A percentile compares a stretch with the other conserved stretches of the same genome.
phyloP scores from a whole-genome alignment of 2,797 vertebrate genomes.

The Peromyscus eremicus region DNA sequence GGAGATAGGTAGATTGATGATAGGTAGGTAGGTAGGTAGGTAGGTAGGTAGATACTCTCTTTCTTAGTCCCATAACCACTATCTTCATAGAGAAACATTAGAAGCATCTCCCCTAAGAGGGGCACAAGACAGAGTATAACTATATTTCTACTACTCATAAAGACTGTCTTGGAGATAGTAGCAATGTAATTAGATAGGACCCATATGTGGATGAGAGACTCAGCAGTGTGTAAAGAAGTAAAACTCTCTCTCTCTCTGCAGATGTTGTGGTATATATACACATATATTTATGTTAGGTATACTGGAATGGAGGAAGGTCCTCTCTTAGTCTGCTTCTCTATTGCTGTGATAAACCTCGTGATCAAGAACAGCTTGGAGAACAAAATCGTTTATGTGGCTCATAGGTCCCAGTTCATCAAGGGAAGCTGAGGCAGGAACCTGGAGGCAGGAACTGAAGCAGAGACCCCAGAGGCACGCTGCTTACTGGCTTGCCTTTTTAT shows the following conservation, averaged over 20 bases:
- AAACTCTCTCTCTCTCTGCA: background rate
- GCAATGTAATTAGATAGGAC: background rate
- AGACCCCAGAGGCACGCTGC: background rate
- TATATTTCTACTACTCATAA: background rate
- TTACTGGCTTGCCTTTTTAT: background rate
- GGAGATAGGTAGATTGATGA: background rate
- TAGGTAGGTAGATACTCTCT: background rate
- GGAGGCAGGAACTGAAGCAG: background rate
- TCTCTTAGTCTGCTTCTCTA: background rate
- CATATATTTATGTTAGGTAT: background rate
- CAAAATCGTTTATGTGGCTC: no score
- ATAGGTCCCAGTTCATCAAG: no score
- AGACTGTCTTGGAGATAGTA: background rate
- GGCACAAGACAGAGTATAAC: background rate
- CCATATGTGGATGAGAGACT: background rate
- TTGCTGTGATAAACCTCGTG: background rate
- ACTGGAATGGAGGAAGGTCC: background rate
- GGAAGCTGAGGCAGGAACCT: background rate
- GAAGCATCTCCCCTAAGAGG: background rate
- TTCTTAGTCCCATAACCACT: background rate
- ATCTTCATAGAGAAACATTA: background rate
- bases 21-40: background rate
- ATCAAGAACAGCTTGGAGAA: background rate
- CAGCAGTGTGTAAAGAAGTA: background rate
- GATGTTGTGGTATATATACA: no score